Evolutionary conservation across 2,888 invertebrate genomes (phyloP).

Genomic region (Nebria brevicollis): DNA sequence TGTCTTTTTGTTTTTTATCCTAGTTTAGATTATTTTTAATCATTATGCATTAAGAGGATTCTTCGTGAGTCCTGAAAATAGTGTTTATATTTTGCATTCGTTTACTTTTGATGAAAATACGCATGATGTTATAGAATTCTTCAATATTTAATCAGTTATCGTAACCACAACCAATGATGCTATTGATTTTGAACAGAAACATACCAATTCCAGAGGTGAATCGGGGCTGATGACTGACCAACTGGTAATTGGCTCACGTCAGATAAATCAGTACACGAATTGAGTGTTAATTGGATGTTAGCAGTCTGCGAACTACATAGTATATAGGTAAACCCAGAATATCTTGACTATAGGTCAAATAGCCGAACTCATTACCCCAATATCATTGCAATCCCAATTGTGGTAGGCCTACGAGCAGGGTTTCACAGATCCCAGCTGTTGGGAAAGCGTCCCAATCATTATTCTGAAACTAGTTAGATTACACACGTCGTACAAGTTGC

Average conservation of each 20-base stretch:
- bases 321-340: neutral
- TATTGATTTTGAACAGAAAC: constrained; percentile 16
- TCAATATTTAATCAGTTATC: neutral
- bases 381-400: neutral
- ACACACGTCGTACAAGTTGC: neutral
- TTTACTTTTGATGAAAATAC: too few relatives aligned
- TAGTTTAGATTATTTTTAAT: too few relatives aligned
- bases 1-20: too few relatives aligned
- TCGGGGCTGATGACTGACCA: neutral
- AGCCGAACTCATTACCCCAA: neutral
- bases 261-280: constrained; percentile 33
- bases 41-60: too few relatives aligned
- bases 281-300: constrained; percentile 35
- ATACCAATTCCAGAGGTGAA: too few relatives aligned
- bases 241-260: constrained; percentile 37
- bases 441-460: neutral
- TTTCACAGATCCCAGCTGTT: neutral
- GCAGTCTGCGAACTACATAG: neutral
- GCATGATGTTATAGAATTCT: neutral
- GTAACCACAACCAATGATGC: constrained; percentile 28
- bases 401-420: neutral
- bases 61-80: too few relatives aligned
- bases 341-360: neutral
- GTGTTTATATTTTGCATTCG: too few relatives aligned
- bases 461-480: neutral